Percentiles rank a stretch among this genome's conserved stretches.
These are phyloP conservation scores for Dendronephthya gigantea DNA, from an alignment of 64 coral and sea anemone species.

Conservation along the genomic window DNA sequence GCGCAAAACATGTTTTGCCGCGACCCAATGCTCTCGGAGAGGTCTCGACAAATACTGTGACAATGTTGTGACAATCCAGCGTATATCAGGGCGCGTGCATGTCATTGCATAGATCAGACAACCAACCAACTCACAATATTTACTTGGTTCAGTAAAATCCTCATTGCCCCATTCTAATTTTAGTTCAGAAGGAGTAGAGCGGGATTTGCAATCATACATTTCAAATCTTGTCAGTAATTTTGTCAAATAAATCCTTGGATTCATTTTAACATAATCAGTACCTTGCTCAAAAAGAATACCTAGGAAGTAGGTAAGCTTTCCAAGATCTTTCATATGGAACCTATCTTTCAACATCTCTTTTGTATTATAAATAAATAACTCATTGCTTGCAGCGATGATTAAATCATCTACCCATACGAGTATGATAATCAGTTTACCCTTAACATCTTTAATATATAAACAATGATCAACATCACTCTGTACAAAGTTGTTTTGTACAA, in stretches of 20 bases:
- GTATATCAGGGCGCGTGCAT: constrained; percentile 48
- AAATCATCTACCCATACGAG: too few species aligned
- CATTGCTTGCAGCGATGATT: too few species aligned
- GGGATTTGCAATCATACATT: constrained; percentile 46
- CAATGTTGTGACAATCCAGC: constrained; percentile 40
- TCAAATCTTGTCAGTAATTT: constrained; percentile 46
- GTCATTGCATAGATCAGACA: constrained; percentile 62
- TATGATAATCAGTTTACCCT: too few species aligned
- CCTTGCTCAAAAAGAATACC: constrained; percentile 24
- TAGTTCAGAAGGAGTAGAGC: constrained; percentile 34
- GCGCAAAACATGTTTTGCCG: too few species aligned
- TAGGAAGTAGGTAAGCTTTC: constrained; percentile 22
- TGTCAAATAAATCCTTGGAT: constrained; percentile 22
- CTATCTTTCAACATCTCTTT: too few species aligned
- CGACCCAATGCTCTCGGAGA: background rate
- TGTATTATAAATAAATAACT: too few species aligned
- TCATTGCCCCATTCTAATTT: constrained; percentile 36
- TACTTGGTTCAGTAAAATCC: constrained; percentile 21
- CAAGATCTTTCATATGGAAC: too few species aligned
- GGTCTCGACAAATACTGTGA: constrained; percentile 36
- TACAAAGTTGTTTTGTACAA: too few species aligned
- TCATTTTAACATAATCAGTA: background rate
- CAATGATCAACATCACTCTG: too few species aligned
- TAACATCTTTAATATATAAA: too few species aligned
- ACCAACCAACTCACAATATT: constrained; percentile 34